Evolutionary conservation across 2,797 vertebrate genomes (phyloP).

Genomic region (Sandelia bainsii): DNA sequence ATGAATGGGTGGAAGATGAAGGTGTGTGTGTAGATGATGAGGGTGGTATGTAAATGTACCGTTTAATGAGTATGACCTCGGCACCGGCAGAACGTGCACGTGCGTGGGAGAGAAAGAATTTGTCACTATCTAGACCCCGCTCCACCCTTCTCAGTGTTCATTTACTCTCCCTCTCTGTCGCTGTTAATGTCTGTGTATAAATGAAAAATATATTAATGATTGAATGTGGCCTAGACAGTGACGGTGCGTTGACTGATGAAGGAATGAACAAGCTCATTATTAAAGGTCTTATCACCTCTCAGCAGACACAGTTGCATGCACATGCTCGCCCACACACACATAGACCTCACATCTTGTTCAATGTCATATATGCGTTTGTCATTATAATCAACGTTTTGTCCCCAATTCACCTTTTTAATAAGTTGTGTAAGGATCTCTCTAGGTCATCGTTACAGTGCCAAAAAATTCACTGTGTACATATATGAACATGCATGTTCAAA

Average conservation of each 20-base stretch:
- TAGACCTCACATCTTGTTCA: slow-evolving; percentile 41
- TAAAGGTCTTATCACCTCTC: slow-evolving; percentile 77
- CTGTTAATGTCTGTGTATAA: slow-evolving; percentile 51
- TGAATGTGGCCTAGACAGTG: slow-evolving; percentile 64
- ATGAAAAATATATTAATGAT: slow-evolving; percentile 71
- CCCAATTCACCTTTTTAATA: slow-evolving; percentile 42
- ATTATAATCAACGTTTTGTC: slow-evolving; percentile 61
- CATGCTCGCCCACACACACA: slow-evolving; percentile 20
- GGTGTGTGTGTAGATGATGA: slow-evolving; percentile 38
- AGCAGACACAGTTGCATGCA: slow-evolving; percentile 54
- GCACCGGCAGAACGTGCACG: background rate
- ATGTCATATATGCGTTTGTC: slow-evolving; percentile 62
- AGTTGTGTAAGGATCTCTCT: slow-evolving; percentile 34
- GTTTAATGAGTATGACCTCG: slow-evolving; percentile 44
- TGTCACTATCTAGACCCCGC: slow-evolving; percentile 33
- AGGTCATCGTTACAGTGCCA: slow-evolving; percentile 39
- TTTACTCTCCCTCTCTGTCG: slow-evolving; percentile 31
- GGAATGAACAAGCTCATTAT: slow-evolving; percentile 72
- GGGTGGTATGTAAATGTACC: slow-evolving; percentile 27
- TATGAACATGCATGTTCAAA: too few relatives aligned
- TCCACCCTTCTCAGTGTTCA: slow-evolving; percentile 45
- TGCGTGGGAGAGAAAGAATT: slow-evolving; percentile 13
- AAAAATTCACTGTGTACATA: background rate
- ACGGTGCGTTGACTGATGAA: slow-evolving; percentile 72
- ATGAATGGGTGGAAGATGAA: slow-evolving; percentile 22